A percentile compares a stretch with the other conserved stretches of the same genome.
phyloP scores from a whole-genome alignment of 2,113 vertebrate genomes.

The Strix aluco region DNA sequence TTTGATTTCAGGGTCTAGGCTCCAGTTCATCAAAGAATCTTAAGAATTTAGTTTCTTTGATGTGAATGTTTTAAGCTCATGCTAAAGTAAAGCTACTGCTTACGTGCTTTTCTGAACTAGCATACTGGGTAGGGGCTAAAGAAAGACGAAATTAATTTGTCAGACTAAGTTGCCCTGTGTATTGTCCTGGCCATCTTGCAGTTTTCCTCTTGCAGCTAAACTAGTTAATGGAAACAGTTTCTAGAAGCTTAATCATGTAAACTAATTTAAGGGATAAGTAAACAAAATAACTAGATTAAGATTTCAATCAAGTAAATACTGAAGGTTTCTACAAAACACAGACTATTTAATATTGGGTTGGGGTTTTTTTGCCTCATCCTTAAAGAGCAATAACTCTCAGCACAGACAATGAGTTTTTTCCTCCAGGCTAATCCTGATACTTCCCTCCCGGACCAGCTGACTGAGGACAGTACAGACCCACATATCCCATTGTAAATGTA shows the following conservation, averaged over 20 bases:
- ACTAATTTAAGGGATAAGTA: background rate
- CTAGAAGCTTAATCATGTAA: background rate
- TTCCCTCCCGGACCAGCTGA: too few species aligned
- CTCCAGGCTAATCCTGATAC: background rate
- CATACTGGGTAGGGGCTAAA: background rate
- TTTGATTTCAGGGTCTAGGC: background rate
- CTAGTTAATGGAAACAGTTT: too few species aligned
- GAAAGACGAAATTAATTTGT: background rate
- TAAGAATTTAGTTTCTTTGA: background rate
- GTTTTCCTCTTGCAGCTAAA: too few species aligned
- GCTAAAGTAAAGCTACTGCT: background rate
- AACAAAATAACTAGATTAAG: background rate
- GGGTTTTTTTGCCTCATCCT: background rate
- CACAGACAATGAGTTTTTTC: background rate
- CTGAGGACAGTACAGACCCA: too few species aligned
- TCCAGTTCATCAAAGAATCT: background rate
- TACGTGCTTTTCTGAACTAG: background rate
- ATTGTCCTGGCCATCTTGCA: too few species aligned
- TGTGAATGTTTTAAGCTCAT: background rate
- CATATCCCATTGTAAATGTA: background rate
- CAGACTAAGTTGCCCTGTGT: background rate
- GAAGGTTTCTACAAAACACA: too few species aligned
- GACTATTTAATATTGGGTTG: background rate
- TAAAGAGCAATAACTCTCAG: background rate
- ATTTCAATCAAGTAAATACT: background rate